These are phyloP conservation scores for Lates japonicus DNA, from an alignment of 2,797 vertebrate species.

Conservation along the genomic window DNA sequence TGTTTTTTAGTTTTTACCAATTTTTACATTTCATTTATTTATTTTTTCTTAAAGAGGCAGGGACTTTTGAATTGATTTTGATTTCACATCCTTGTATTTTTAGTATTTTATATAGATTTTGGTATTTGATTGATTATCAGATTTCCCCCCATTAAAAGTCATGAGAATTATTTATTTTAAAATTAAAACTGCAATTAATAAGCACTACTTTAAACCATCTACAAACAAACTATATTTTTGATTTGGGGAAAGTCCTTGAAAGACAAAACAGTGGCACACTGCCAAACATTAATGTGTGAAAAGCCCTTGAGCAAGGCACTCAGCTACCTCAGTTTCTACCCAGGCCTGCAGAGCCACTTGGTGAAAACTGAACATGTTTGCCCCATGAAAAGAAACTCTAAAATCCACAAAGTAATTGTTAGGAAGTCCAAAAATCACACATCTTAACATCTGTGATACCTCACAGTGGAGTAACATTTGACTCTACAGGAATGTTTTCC, in stretches of 20 bases:
- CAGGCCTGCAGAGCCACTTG: background rate
- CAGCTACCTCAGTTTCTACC: background rate
- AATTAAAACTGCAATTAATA: background rate
- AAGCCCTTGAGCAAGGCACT: conserved; percentile 16
- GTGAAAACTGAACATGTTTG: background rate
- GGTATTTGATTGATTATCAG: background rate
- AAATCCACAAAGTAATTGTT: background rate
- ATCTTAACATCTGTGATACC: background rate
- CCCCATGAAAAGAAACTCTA: background rate
- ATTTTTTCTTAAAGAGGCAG: background rate
- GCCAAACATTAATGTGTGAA: background rate
- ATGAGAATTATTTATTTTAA: background rate
- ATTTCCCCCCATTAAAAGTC: background rate
- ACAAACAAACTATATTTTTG: background rate
- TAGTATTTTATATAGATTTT: background rate
- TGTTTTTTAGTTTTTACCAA: background rate
- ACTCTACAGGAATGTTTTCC: conserved; percentile 15
- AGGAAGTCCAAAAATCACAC: background rate
- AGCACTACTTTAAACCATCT: background rate
- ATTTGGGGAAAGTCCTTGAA: conserved; percentile 6
- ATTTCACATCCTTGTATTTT: background rate
- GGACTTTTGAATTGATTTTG: background rate
- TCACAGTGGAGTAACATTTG: conserved; percentile 3
- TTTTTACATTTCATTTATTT: background rate
- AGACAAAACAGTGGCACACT: background rate